A percentile compares a stretch with the other conserved stretches of the same genome.
phyloP scores from a whole-genome alignment of 1,140 invertebrate genomes.

The Whitmania pigra region DNA sequence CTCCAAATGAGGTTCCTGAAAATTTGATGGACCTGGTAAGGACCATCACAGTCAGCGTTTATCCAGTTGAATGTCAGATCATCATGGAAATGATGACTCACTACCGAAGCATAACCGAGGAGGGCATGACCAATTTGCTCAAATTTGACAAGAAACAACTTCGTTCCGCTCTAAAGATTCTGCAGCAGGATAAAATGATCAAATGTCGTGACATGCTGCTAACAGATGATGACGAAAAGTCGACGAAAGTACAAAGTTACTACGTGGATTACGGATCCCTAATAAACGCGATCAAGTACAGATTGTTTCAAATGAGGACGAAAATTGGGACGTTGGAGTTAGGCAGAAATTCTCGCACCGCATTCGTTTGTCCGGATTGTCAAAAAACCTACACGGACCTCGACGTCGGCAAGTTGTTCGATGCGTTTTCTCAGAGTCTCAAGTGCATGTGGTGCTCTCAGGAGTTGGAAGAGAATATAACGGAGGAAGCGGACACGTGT shows the following conservation, averaged over 20 bases:
- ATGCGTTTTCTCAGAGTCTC: constrained; percentile 64
- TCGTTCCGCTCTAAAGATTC: constrained; percentile 64
- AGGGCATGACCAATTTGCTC: constrained; percentile 80
- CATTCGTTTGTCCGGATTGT: constrained; percentile 82
- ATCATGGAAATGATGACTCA: constrained; percentile 87
- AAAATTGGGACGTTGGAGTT: constrained; percentile 86
- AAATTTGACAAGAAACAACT: constrained; percentile 91
- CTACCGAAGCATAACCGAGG: constrained; percentile 92
- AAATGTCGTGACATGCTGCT: constrained; percentile 81
- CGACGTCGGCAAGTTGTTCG: constrained; percentile 74
- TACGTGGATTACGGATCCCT: constrained; percentile 93
- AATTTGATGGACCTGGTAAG: constrained; percentile 70
- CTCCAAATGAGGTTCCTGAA: constrained; percentile 31
- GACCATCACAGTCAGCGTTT: constrained; percentile 79
- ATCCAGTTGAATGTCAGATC: constrained; percentile 77
- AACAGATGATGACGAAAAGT: constrained; percentile 84
- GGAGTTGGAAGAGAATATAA: constrained; percentile 82
- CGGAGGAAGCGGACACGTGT: constrained; percentile 77
- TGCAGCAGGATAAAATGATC: constrained; percentile 85
- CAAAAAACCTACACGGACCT: constrained; percentile 67
- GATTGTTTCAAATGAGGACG: constrained; percentile 84
- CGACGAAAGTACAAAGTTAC: constrained; percentile 90
- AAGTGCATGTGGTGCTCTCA: constrained; percentile 70
- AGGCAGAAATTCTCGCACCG: constrained; percentile 81
- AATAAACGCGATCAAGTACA: constrained; percentile 88